Conservation (phyloP, 2,888 invertebrate genomes). For the Scelioninae gen. 1 region DNA sequence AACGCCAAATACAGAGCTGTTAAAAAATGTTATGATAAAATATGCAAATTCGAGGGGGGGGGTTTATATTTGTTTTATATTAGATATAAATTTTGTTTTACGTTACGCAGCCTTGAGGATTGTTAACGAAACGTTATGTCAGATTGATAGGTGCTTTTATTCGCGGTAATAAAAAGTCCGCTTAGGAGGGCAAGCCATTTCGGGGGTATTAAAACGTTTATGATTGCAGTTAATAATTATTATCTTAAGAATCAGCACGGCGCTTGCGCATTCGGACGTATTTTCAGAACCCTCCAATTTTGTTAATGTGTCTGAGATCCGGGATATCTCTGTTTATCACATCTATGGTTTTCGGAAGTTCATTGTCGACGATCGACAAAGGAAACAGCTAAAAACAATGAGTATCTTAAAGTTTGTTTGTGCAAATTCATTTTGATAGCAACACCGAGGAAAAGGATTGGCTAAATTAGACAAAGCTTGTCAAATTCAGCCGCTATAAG, state of each 20-base stretch:
- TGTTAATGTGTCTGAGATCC: background rate
- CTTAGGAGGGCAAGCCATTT: background rate
- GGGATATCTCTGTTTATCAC: slow-evolving; percentile 1
- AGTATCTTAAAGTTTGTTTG: slow-evolving; percentile 26
- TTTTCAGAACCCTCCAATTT: slow-evolving; percentile 10
- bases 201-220: slow-evolving; percentile 15
- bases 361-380: slow-evolving; percentile 36
- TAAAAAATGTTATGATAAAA: slow-evolving; percentile 42
- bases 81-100: slow-evolving; percentile 20
- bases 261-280: background rate
- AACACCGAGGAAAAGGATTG: slow-evolving; percentile 33
- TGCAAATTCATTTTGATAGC: slow-evolving; percentile 35
- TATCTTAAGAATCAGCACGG: background rate
- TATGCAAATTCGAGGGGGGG: slow-evolving; percentile 23
- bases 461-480: slow-evolving; percentile 50
- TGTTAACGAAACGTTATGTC: slow-evolving; percentile 7
- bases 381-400: slow-evolving; percentile 14
- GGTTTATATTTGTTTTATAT: slow-evolving; percentile 40
- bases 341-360: slow-evolving; percentile 14
- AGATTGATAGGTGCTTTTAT: slow-evolving; percentile 13
- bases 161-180: slow-evolving; percentile 3
- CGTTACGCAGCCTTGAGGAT: background rate
- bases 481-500: slow-evolving; percentile 43
- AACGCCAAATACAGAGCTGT: slow-evolving; percentile 32
- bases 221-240: slow-evolving; percentile 22